Evolutionary conservation across 2,888 invertebrate genomes (phyloP).

Genomic region (Poecilobothrus nobilitatus): DNA sequence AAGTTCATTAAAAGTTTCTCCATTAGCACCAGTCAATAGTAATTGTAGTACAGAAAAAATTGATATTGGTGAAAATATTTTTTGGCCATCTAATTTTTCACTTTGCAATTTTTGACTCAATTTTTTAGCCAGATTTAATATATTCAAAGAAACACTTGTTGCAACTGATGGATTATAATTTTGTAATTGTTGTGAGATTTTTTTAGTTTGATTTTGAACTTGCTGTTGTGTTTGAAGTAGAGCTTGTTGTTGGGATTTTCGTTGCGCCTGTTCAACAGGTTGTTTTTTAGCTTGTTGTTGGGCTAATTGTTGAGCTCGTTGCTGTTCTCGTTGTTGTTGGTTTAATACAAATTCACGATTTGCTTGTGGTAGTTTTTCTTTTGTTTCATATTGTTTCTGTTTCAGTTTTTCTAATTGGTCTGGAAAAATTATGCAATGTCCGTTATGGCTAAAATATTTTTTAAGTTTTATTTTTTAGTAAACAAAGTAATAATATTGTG

Average conservation of each 20-base stretch:
- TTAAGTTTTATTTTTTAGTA: too few relatives aligned
- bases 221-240: background rate
- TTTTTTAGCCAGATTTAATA: conserved; percentile 33
- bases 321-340: too few relatives aligned
- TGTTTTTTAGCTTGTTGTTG: background rate
- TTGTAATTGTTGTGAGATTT: too few relatives aligned
- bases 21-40: conserved; percentile 62
- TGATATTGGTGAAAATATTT: conserved; percentile 66
- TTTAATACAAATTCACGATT: too few relatives aligned
- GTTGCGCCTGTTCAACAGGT: too few relatives aligned
- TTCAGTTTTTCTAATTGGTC: too few relatives aligned
- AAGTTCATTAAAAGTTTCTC: conserved; percentile 61
- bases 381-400: too few relatives aligned
- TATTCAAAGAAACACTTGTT: conserved; percentile 30
- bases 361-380: too few relatives aligned
- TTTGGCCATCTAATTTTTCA: conserved; percentile 25
- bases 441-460: too few relatives aligned
- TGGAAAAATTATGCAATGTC: too few relatives aligned
- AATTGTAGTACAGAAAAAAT: conserved; percentile 61
- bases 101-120: conserved; percentile 21
- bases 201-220: background rate
- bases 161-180: conserved; percentile 27
- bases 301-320: too few relatives aligned
- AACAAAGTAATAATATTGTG: too few relatives aligned
- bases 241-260: background rate